Evolutionary conservation across 2,113 vertebrate genomes (phyloP), one percentile per base, ranked within the genome.

Genomic region (Trinectes maculatus): DNA sequence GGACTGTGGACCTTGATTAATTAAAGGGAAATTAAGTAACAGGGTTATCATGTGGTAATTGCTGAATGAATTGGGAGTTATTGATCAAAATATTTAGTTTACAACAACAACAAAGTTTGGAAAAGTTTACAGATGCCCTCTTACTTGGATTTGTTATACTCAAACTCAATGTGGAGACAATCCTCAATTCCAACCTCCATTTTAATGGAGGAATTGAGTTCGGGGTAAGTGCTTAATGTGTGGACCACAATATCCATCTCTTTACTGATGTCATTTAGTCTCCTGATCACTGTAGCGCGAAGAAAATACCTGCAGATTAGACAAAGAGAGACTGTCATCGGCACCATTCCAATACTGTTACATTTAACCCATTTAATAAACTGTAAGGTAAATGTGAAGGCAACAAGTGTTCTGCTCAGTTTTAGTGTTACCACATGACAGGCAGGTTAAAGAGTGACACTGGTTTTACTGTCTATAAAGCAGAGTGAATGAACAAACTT

Each of bases 141-240:
- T 93, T 92, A 99, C 98, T 99, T 99, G 90, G 97, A 99, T 82
- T 99, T 99, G 89, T 99, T 99, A 74, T 99, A 99, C 87, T 99
- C 98, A 13, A 99, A 99, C 85, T 99, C 98, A 16, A 99, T 99
- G 91, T 99, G 98, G 55, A 99, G 94, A 77, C 98, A 99, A 62
- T 99, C 98, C 82, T 99, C 98, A 0, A 99, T 99, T 19, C 98
- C 98, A 28, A 99, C 98, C 78, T 99, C 98, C 98, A 99, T 99
- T 87, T 97, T 99, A 75, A 99, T 99, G 46, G 98, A 99, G 9
- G 97, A 98, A 89, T 98, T 99, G 80, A 99, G 93, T 81, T 99
- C 98, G 0, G 98, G 96, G 77, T 98, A 94, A 0, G 97, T 97
- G 89, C 96, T 98, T 51, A 99, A 86, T 0, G 97, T 99, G 81